A percentile compares a stretch with the other conserved stretches of the same genome.
phyloP scores from a whole-genome alignment of 92 coral and sea anemone genomes.

The Porites divaricata region DNA sequence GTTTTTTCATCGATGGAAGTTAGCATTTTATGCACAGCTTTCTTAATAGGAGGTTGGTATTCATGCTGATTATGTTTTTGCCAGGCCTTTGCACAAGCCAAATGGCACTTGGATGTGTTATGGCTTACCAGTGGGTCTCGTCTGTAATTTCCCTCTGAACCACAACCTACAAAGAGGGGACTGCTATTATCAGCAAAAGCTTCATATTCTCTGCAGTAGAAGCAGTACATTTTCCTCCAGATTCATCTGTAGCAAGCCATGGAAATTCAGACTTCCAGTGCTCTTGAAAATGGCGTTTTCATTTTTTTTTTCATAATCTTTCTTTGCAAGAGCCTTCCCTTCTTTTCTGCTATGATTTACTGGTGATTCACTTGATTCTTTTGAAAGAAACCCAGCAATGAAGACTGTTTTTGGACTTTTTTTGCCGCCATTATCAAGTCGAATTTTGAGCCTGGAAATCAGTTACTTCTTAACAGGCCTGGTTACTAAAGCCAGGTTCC shows the following conservation, averaged over 20 bases:
- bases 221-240: constrained; percentile 44
- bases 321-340: too few relatives aligned
- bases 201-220: constrained; percentile 47
- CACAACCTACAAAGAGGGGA: constrained; percentile 12
- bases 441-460: too few relatives aligned
- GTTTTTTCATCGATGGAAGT: constrained; percentile 31
- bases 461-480: too few relatives aligned
- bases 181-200: constrained; percentile 44
- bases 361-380: too few relatives aligned
- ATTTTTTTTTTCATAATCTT: too few relatives aligned
- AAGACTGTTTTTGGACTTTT: too few relatives aligned
- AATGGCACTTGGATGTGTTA: not conserved
- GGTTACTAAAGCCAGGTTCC: too few relatives aligned
- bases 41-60: not conserved
- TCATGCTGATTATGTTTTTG: not conserved
- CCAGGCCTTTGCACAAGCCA: constrained; percentile 19
- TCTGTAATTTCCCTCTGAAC: constrained; percentile 29
- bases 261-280: constrained; percentile 33
- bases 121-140: constrained; percentile 33
- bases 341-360: too few relatives aligned
- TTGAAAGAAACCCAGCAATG: too few relatives aligned
- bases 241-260: too few relatives aligned
- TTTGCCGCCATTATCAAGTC: too few relatives aligned
- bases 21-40: constrained; percentile 28
- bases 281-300: too few relatives aligned